Percentiles rank a stretch among this genome's conserved stretches.
phyloP scores from a whole-genome alignment of 2,113 vertebrate species.

The Tenrec ecaudatus region DNA sequence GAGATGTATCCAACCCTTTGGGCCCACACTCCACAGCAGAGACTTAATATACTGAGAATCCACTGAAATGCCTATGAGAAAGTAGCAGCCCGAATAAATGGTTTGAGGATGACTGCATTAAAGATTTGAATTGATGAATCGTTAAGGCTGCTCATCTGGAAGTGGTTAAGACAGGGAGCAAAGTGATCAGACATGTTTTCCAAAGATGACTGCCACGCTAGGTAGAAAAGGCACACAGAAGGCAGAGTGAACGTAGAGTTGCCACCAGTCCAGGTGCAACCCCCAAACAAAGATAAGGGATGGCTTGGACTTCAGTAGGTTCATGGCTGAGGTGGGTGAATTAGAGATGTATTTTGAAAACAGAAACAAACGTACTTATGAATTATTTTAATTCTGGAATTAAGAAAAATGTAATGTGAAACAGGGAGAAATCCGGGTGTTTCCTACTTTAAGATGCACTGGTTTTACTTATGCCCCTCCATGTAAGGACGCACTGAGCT shows the following conservation, averaged over 20 bases:
- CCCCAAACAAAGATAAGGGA: not conserved
- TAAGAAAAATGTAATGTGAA: not conserved
- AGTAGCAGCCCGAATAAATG: too few species aligned
- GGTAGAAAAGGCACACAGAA: not conserved
- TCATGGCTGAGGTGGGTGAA: not conserved
- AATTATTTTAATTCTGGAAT: not conserved
- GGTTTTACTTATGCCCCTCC: not conserved
- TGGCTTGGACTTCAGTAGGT: rapidly evolving
- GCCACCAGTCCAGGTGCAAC: not conserved
- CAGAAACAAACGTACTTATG: not conserved
- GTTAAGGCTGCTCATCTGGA: too few species aligned
- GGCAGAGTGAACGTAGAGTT: not conserved
- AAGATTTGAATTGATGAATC: too few species aligned
- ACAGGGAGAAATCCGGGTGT: not conserved
- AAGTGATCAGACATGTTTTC: not conserved
- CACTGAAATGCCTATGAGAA: too few species aligned
- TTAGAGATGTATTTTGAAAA: not conserved
- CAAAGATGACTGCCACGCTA: not conserved
- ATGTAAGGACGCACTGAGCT: constrained; percentile 55
- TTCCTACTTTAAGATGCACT: not conserved
- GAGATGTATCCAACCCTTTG: too few species aligned
- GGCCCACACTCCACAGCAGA: too few species aligned
- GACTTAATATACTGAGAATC: too few species aligned
- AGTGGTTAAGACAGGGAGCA: not conserved
- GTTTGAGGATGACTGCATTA: too few species aligned